Percentiles rank a stretch among this genome's conserved stretches.
phyloP scores from a whole-genome alignment of 2,113 vertebrate genomes.

The Oceanodroma tethys region DNA sequence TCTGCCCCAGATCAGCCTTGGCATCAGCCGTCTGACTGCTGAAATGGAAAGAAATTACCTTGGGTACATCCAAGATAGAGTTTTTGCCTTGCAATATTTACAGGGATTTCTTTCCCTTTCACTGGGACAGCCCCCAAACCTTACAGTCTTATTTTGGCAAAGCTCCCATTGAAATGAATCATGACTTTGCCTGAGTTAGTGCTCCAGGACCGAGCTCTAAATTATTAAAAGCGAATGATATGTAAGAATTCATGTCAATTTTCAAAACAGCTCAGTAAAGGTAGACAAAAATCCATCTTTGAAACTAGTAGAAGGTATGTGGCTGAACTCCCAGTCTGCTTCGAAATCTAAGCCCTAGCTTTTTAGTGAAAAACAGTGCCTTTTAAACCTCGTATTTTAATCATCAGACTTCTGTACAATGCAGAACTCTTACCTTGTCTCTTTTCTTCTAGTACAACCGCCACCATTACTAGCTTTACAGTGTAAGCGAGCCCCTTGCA shows the following conservation, averaged over 20 bases:
- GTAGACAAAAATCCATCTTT: background rate
- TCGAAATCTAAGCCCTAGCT: background rate
- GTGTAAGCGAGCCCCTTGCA: background rate
- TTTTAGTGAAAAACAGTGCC: constrained; percentile 5
- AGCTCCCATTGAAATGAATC: background rate
- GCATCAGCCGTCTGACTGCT: background rate
- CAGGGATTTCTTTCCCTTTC: background rate
- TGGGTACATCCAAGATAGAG: background rate
- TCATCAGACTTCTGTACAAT: background rate
- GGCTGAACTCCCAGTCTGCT: background rate
- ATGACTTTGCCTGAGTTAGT: background rate
- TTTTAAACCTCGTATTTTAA: constrained; percentile 45
- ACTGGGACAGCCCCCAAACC: background rate
- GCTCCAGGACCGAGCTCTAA: background rate
- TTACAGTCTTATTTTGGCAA: background rate
- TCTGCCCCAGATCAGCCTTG: background rate
- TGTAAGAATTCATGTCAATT: background rate
- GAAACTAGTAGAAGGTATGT: background rate
- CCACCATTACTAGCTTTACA: background rate
- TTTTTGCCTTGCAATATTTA: background rate
- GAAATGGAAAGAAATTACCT: background rate
- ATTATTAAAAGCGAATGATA: background rate
- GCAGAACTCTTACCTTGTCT: background rate
- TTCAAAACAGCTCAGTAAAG: background rate
- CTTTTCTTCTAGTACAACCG: background rate